Base-by-base conservation (phyloP, 2,888 invertebrate species). In the Drosophila affinis region DNA sequence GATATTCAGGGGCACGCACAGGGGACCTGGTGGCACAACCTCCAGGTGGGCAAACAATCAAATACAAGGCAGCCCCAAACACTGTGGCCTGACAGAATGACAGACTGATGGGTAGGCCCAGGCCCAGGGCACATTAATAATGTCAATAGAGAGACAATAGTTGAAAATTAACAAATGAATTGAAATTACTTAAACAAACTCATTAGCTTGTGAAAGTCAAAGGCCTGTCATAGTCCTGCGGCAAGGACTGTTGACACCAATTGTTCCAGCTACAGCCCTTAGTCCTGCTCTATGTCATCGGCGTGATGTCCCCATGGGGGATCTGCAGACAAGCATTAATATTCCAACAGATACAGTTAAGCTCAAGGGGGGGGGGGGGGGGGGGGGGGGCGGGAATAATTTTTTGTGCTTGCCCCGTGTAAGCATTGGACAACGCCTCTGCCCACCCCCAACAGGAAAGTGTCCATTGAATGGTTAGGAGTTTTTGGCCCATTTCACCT, bases 111-210 rank as follows among this genome's bases (percentile, higher is more conserved):
- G 48, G 34, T 52, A 63, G 65, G 53, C 67, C 9, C 48, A 61
- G 65, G 53, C 34, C 58, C 70, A 39, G 48, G 34, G 57, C 59
- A 61, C 84, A 87, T 87, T 84, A 83, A 77, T 74, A 85, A 76
- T 73, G 88, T 83, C 83, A 88, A 83, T 86, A 88, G 71, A 76
- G 60, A 64, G 86, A 82, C 88, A 82, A 82, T 87, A 85, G 82
- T 82, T 82, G 75, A 88, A 88, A 85, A 88, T 85, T 79, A 85
- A 88, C 85, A 85, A 85, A 85, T 88, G 87, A 85, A 85, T 85
- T 75, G 85, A 88, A 85, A 86, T 86, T 81, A 87, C 87, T 86
- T 87, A 85, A 86, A 77, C 86, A 86, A 86, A 86, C 89, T 86
- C 89, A 86, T 86, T 86, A 89, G 89, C 78, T 79, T 79, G 77